Evolutionary conservation across 2,888 invertebrate species (phyloP), one percentile per base, ranked within the genome.

Genomic region (Ophioninae sp.): DNA sequence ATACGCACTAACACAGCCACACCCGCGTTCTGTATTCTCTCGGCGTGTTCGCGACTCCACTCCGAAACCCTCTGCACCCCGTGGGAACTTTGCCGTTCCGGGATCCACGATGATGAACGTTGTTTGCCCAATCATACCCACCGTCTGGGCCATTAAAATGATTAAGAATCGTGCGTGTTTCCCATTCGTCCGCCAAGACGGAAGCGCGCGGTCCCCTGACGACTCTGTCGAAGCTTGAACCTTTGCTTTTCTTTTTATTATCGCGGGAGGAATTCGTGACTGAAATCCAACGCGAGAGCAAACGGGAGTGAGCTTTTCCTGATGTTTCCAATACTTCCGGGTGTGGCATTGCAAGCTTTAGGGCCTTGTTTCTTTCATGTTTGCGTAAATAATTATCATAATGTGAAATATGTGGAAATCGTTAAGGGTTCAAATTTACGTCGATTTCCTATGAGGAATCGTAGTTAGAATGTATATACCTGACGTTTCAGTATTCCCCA

Each of bases 11-110:
- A 56, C 23, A 80, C 63, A 37, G 8, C 5, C 51, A n/a, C 30
- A 51, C 6, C 44, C 37, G 30, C 22, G 69, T 41, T 44, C 51
- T 61, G 22, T 22, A 17, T 67, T 69, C 23, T 30, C 56, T 23
- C 67, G 30, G 76, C 65, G 61, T 20, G 67, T 77, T 68, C 69
- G 73, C 76, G 69, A 41, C 39, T 73, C 63, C 61, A 73, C 64
- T 68, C 63, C 68, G 17, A 23, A 69, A 61, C 37, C 51, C 9
- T 44, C 39, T 72, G 30, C 63, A 75, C 20, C 84, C 44, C 87
- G 89, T 89, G 89, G 85, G 89, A 89, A 88, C 81, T 84, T 81
- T 13, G 78, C 75, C 78, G 68, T 84, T 83, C 74, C 67, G 73
- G 64, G 51, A 58, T 30, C 77, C 79, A 87, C 85, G 86, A 73